Percentiles rank a stretch among this genome's conserved stretches.
These are phyloP conservation scores for Larimichthys polyactis DNA, from an alignment of 2,113 vertebrate species.

Conservation along the genomic window DNA sequence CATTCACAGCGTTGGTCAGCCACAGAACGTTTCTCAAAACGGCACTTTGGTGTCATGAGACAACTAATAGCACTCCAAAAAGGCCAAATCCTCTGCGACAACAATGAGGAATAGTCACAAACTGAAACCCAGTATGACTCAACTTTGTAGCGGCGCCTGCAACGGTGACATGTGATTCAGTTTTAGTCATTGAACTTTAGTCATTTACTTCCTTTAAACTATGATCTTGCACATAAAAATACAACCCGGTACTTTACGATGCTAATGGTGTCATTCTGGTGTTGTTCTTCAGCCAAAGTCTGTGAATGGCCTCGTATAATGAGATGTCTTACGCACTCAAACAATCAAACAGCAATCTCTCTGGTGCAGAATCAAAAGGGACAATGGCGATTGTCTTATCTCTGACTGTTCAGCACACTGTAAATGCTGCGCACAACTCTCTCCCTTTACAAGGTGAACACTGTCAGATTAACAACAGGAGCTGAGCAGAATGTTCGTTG, in stretches of 20 bases:
- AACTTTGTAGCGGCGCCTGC: background rate
- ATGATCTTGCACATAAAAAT: background rate
- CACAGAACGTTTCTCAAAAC: background rate
- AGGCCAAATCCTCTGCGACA: background rate
- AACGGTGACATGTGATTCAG: background rate
- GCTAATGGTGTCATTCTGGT: background rate
- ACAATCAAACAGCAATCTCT: background rate
- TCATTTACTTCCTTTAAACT: background rate
- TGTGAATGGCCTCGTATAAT: background rate
- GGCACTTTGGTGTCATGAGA: background rate
- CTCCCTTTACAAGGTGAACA: slow-evolving; percentile 33
- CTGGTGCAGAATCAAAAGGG: slow-evolving; percentile 28
- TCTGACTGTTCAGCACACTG: slow-evolving; percentile 14
- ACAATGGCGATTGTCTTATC: background rate
- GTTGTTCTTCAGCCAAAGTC: background rate
- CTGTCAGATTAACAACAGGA: slow-evolving; percentile 13
- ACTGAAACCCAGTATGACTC: background rate
- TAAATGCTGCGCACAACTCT: slow-evolving; percentile 11
- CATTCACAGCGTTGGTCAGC: background rate
- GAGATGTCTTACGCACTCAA: background rate
- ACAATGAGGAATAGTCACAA: background rate
- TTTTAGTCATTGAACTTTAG: background rate
- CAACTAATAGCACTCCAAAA: background rate
- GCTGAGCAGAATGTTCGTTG: background rate
- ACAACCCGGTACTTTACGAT: background rate